Evolutionary conservation across 2,888 invertebrate species (phyloP).

Genomic region (Aethes cnicana): DNA sequence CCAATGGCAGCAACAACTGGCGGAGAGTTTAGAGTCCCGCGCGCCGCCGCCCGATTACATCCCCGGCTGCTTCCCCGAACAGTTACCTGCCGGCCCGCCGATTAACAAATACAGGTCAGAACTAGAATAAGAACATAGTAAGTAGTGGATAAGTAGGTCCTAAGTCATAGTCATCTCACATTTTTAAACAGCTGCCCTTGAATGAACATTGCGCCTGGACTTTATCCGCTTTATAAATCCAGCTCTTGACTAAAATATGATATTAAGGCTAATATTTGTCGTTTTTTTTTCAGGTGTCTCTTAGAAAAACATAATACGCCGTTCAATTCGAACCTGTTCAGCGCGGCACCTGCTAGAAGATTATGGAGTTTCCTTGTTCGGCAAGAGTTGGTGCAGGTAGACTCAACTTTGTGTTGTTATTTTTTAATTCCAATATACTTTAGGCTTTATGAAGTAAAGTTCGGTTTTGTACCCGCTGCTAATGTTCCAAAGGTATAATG

Average conservation of each 20-base stretch:
- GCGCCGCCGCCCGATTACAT: conserved; percentile 94
- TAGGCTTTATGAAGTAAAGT: too few species aligned
- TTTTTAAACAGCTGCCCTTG: too few species aligned
- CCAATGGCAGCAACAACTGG: conserved; percentile 93
- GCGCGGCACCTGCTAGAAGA: conserved; percentile 89
- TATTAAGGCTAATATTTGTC: background rate
- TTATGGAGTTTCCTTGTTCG: conserved; percentile 96
- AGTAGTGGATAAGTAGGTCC: too few species aligned
- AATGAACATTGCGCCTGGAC: too few species aligned
- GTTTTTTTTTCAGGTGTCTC: conserved; percentile 85
- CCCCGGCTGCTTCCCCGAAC: conserved; percentile 94
- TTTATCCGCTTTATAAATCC: too few species aligned
- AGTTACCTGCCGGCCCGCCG: conserved; percentile 88
- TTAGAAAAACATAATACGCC: conserved; percentile 97
- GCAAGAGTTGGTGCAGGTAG: conserved; percentile 93
- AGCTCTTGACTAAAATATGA: background rate
- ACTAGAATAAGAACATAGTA: too few species aligned
- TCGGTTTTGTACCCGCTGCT: too few species aligned
- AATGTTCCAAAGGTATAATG: too few species aligned
- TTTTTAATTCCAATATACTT: background rate
- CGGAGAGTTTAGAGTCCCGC: conserved; percentile 88
- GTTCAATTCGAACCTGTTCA: conserved; percentile 87
- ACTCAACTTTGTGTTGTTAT: background rate
- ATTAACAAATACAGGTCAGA: conserved; percentile 93
- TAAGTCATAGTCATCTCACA: too few species aligned